phyloP scores from a whole-genome alignment of 2,888 invertebrate genomes.

The Pecten maximus region DNA sequence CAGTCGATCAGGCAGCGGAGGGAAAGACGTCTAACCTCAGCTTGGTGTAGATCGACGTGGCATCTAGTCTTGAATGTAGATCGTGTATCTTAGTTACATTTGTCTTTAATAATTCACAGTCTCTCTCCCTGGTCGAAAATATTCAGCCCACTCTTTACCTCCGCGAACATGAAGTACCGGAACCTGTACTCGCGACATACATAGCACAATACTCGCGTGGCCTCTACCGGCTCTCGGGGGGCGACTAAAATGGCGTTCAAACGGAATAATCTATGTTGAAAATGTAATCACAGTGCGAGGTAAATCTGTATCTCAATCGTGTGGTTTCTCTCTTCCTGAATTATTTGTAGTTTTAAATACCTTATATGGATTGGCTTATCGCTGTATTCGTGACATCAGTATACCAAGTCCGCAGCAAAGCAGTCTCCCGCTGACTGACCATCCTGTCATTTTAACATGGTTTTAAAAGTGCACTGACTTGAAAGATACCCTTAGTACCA shows the following conservation, averaged over 20 bases:
- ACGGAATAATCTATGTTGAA: not conserved
- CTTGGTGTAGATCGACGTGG: no score
- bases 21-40: no score
- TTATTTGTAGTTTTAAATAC: not conserved
- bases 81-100: no score
- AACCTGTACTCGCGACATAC: not conserved
- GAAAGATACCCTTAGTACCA: no score
- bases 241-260: not conserved
- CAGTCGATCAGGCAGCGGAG: no score
- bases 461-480: no score
- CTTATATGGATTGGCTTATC: no score
- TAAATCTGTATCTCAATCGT: not conserved
- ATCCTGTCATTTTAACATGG: no score
- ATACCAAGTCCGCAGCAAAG: no score
- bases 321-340: not conserved
- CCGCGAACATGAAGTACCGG: not conserved
- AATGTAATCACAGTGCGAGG: not conserved
- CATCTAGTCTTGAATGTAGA: no score
- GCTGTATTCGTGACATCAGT: no score
- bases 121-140: not conserved
- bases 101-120: not conserved
- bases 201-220: not conserved
- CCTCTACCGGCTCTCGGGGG: not conserved
- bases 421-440: no score
- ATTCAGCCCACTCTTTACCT: not conserved